Evolutionary conservation across 2,113 vertebrate species (phyloP).

Genomic region (Oxyura jamaicensis): DNA sequence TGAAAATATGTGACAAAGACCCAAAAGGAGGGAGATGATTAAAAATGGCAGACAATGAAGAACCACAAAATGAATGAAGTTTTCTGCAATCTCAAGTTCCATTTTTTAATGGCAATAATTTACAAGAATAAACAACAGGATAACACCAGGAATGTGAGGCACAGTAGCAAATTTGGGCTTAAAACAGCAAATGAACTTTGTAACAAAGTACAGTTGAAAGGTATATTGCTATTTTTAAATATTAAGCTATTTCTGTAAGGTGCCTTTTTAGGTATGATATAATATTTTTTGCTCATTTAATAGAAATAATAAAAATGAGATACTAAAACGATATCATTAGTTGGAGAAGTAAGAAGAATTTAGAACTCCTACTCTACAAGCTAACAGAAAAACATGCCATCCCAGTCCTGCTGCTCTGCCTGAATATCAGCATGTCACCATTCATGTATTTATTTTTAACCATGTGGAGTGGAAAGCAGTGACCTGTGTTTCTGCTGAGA

Average conservation of each 20-base stretch:
- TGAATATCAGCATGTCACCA: neutral
- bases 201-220: conserved; percentile 9
- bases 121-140: conserved; percentile 57
- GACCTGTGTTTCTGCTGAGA: conserved; percentile 56
- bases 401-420: neutral
- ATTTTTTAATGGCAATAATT: conserved; percentile 25
- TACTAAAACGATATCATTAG: conserved; percentile 75
- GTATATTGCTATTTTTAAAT: conserved; percentile 72
- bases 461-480: conserved; percentile 31
- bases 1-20: neutral
- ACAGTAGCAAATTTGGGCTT: conserved; percentile 22
- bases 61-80: neutral
- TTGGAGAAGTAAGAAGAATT: conserved; percentile 69
- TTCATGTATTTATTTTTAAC: conserved; percentile 30
- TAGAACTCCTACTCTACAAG: conserved; percentile 54
- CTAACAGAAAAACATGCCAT: conserved; percentile 4
- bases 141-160: conserved; percentile 22
- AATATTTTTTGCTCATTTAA: conserved; percentile 73
- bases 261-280: conserved; percentile 69
- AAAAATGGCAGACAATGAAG: neutral
- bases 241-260: conserved; percentile 66
- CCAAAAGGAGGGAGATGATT: neutral
- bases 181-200: conserved; percentile 49
- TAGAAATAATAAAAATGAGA: conserved; percentile 78
- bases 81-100: conserved; percentile 22